Evolutionary conservation across 2,113 vertebrate species (phyloP).

Genomic region (Tretioscincus oriximinensis): DNA sequence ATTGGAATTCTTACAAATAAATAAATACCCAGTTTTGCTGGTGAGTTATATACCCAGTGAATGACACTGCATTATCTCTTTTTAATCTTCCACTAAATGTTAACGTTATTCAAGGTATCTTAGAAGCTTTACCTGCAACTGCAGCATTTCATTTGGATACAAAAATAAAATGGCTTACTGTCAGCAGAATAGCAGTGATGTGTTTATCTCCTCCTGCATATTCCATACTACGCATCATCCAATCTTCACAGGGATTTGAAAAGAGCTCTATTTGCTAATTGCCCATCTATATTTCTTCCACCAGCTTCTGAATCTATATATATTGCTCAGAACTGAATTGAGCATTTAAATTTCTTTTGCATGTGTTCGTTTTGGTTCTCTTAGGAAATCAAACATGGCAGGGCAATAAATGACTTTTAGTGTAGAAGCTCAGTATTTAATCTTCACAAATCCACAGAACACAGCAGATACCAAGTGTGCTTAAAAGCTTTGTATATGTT

Average conservation of each 20-base stretch:
- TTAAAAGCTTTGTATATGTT: slow-evolving; percentile 8
- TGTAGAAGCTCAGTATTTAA: slow-evolving; percentile 10
- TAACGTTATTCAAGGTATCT: background rate
- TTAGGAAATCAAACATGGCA: slow-evolving; percentile 18
- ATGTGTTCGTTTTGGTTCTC: background rate
- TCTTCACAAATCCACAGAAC: background rate
- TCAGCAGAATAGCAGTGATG: background rate
- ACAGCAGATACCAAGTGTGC: slow-evolving; percentile 5
- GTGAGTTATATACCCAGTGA: background rate
- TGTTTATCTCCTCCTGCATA: background rate
- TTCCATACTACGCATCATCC: background rate
- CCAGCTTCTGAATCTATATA: background rate
- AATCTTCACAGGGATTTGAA: background rate
- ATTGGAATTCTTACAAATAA: too few species aligned
- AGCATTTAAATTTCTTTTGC: slow-evolving; percentile 10
- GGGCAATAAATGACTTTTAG: slow-evolving; percentile 21
- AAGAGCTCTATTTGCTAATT: background rate
- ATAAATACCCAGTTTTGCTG: background rate
- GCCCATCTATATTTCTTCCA: background rate
- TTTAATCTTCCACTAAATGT: background rate
- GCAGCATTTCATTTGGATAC: background rate
- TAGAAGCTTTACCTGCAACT: background rate
- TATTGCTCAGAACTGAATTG: background rate
- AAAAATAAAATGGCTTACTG: background rate
- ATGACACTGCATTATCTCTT: background rate